These are phyloP conservation scores for Zaprionus nigranus DNA, from an alignment of 1,140 invertebrate genomes.

Conservation along the genomic window DNA sequence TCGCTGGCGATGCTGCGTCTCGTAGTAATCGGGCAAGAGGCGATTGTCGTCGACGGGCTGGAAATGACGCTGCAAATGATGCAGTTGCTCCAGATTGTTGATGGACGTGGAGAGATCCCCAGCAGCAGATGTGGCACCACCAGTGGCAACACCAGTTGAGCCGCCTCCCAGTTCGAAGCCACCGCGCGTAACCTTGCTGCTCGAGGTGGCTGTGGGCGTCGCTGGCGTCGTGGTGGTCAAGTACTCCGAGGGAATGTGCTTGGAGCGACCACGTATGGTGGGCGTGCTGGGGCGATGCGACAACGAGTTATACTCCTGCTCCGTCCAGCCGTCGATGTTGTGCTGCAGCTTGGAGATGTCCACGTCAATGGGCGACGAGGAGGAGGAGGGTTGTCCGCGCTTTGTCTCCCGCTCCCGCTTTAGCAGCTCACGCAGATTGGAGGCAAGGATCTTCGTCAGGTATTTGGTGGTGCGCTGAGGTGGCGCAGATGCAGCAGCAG, in stretches of 20 bases:
- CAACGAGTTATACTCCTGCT: conserved; percentile 89
- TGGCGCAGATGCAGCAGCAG: conserved; percentile 63
- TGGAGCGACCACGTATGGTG: conserved; percentile 87
- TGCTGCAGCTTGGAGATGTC: conserved; percentile 90
- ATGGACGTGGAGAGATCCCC: conserved; percentile 71
- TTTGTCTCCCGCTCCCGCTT: conserved; percentile 74
- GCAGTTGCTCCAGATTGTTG: conserved; percentile 74
- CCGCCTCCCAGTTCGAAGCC: conserved; percentile 59
- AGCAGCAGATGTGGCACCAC: conserved; percentile 52
- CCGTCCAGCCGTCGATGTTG: conserved; percentile 93
- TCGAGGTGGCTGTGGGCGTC: conserved; percentile 44
- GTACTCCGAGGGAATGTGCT: conserved; percentile 91
- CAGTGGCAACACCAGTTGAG: conserved; percentile 50
- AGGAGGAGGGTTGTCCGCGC: not conserved
- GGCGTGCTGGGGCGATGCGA: conserved; percentile 85
- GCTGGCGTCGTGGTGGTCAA: conserved; percentile 86
- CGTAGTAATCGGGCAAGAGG: conserved; percentile 59
- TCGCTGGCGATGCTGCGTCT: conserved; percentile 24
- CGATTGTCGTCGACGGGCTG: conserved; percentile 69
- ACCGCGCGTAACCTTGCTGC: conserved; percentile 75
- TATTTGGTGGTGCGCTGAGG: conserved; percentile 65
- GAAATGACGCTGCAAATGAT: conserved; percentile 59
- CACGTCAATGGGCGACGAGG: conserved; percentile 85
- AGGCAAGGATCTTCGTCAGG: conserved; percentile 80
- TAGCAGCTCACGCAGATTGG: conserved; percentile 76